Evolutionary conservation across 2,888 invertebrate species (phyloP).

Genomic region (Dryomyza anilis): DNA sequence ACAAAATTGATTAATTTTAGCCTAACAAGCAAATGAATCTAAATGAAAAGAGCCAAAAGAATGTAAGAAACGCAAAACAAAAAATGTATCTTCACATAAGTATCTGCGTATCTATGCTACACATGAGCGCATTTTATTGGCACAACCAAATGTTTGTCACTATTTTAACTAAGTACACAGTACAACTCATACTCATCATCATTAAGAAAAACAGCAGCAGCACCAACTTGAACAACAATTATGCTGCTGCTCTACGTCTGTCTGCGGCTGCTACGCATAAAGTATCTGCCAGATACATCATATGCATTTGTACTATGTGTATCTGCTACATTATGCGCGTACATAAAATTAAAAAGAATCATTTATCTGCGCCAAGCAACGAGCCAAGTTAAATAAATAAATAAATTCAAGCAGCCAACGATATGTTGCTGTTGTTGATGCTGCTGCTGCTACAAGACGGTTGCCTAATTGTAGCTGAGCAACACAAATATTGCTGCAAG

Average conservation of each 20-base stretch:
- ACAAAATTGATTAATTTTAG: too few species aligned
- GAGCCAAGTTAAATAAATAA: background rate
- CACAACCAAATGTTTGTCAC: background rate
- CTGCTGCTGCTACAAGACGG: background rate
- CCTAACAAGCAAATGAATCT: background rate
- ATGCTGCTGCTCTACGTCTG: background rate
- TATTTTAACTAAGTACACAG: background rate
- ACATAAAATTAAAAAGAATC: background rate
- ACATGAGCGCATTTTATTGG: background rate
- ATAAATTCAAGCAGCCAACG: background rate
- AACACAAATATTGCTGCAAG: slow-evolving; percentile 6
- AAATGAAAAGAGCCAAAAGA: background rate
- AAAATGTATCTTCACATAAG: background rate
- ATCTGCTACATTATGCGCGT: too few species aligned
- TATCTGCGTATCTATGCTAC: background rate
- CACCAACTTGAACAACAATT: background rate
- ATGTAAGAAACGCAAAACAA: background rate
- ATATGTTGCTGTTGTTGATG: too few species aligned
- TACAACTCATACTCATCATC: background rate
- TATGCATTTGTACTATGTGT: too few species aligned
- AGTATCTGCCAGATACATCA: too few species aligned
- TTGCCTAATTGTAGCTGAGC: slow-evolving; percentile 2
- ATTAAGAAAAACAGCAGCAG: background rate
- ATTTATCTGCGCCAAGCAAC: slow-evolving; percentile 6
- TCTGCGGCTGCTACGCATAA: too few species aligned